A percentile compares a stretch with the other conserved stretches of the same genome.
Evolutionary conservation across 92 coral and sea anemone genomes (phyloP).

Genomic region (Siderastrea siderea): DNA sequence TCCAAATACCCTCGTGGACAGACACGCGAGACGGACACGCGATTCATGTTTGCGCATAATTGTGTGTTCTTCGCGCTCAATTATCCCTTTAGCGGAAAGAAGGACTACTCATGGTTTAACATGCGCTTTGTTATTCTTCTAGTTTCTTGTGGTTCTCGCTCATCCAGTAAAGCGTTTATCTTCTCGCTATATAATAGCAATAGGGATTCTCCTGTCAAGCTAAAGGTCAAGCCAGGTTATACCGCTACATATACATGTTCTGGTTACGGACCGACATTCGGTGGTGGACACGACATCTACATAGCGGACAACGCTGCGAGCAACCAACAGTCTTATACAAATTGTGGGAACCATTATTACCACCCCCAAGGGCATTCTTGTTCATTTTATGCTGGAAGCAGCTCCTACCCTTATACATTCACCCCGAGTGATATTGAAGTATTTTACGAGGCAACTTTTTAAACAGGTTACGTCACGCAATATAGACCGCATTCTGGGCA

Average conservation of each 20-base stretch:
- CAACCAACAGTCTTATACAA: constrained; percentile 32
- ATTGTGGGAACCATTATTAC: background rate
- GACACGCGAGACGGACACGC: too few species aligned
- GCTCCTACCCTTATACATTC: too few species aligned
- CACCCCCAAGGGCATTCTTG: constrained; percentile 25
- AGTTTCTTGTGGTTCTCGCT: constrained; percentile 1
- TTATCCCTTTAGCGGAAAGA: too few species aligned
- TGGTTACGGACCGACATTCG: constrained; percentile 66
- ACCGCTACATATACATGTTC: background rate
- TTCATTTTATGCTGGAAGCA: constrained; percentile 36
- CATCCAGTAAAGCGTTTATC: constrained; percentile 46
- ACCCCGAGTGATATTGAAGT: too few species aligned
- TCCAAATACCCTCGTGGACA: too few species aligned
- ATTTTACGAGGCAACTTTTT: too few species aligned
- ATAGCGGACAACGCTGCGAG: constrained; percentile 30
- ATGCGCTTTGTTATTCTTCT: background rate
- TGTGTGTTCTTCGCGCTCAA: too few species aligned
- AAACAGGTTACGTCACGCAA: too few species aligned
- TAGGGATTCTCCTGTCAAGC: constrained; percentile 41
- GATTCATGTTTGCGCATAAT: too few species aligned
- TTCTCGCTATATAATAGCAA: constrained; percentile 41
- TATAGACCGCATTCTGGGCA: too few species aligned
- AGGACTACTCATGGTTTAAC: background rate
- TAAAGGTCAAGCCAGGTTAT: background rate
- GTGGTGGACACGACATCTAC: constrained; percentile 48